Conservation (phyloP, 2,797 vertebrate genomes). For the Spinus olivaceus region DNA sequence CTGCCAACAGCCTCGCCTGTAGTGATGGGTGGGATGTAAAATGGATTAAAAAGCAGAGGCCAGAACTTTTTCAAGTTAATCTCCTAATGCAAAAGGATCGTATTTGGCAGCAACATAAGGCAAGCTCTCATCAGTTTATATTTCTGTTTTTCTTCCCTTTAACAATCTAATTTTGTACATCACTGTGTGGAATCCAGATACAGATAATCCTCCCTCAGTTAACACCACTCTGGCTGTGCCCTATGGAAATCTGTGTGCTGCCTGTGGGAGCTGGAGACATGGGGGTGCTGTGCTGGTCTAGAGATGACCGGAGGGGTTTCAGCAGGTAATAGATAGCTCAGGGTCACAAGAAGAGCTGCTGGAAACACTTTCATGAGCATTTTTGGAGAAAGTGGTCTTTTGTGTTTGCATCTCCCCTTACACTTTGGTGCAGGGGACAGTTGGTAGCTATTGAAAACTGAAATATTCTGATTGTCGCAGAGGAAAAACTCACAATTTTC, state of each 20-base stretch:
- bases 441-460: neutral
- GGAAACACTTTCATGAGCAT: neutral
- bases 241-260: neutral
- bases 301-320: neutral
- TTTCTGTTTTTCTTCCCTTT: conserved; percentile 30
- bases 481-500: neutral
- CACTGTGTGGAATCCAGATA: neutral
- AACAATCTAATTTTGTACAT: neutral
- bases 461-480: neutral
- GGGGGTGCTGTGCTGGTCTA: neutral
- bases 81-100: conserved; percentile 9
- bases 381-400: neutral
- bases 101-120: conserved; percentile 8
- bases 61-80: conserved; percentile 1
- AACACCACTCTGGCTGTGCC: neutral
- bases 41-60: neutral
- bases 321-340: neutral
- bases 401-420: neutral
- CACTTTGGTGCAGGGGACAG: neutral
- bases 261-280: neutral
- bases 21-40: neutral
- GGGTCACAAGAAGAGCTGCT: neutral
- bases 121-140: conserved; percentile 5
- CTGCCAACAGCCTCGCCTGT: neutral
- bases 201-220: neutral